Conservation (phyloP, 2,888 invertebrate genomes). For the Lasius fuliginosus region DNA sequence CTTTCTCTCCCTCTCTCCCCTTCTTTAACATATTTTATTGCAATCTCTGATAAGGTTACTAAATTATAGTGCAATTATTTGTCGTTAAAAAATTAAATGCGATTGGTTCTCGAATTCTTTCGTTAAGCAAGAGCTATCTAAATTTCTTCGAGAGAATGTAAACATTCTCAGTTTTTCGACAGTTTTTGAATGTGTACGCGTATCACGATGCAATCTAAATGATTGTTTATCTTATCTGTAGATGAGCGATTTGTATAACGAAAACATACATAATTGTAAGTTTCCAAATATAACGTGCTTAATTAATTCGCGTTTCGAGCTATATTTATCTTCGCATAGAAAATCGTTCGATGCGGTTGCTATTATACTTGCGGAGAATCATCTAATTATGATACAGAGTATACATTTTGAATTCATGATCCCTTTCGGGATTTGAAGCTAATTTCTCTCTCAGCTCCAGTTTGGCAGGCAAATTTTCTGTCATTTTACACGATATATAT, state of each 20-base stretch:
- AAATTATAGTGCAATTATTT: slow-evolving; percentile 21
- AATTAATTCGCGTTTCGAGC: neutral
- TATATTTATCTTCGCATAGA: neutral
- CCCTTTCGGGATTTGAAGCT: neutral
- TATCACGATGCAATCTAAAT: slow-evolving; percentile 19
- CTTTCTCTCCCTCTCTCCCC: neutral
- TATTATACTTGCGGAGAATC: neutral
- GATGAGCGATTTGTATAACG: neutral
- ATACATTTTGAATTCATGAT: neutral
- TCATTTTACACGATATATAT: neutral
- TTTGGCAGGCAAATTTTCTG: neutral
- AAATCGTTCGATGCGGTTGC: neutral
- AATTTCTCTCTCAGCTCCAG: neutral
- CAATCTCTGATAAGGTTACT: neutral
- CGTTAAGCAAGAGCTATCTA: neutral
- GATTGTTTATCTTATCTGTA: neutral
- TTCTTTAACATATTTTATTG: neutral
- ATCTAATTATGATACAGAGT: neutral
- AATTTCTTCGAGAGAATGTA: neutral
- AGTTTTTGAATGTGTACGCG: neutral
- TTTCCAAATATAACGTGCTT: neutral
- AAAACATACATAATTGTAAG: slow-evolving; percentile 24
- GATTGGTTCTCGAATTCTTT: neutral
- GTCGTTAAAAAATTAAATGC: neutral
- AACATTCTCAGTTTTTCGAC: neutral